Base-by-base conservation (phyloP, 2,888 invertebrate species). In the Lycaena phlaeas region DNA sequence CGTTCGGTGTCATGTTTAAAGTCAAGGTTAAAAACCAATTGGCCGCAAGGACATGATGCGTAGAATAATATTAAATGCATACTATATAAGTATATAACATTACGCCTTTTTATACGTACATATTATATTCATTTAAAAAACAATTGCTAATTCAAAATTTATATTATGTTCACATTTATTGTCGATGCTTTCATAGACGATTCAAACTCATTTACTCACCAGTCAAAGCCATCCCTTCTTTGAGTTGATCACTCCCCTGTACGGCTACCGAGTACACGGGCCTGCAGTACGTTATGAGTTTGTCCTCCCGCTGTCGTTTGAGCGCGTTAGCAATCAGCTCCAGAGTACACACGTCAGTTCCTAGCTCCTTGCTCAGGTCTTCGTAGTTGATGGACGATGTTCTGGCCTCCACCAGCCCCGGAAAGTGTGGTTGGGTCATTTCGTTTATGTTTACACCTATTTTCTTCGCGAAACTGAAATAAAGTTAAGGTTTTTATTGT, bases 261-360 rank as follows among this genome's bases (percentile, higher is more conserved):
- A 94, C 73, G 10, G 89, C 88, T 46, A 90, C 86, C 41, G 91
- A 91, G 61, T 96, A 96, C 5, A 96, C 77, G 0, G 95, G 94
- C 48, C 88, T 72, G 44, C 75, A 73, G 58, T 89, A 91, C 7
- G 87, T 86, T 44, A 95, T 88, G 3, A 78, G 61, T 49, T 93
- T 88, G 67, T 96, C 96, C 60, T 92, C 90, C 47, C 90, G 87
- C 12, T 89, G 87, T 64, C 89, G 89, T 34, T 86, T 86, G 41
- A 96, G 86, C 0, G 92, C 92, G 45, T 91, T 91, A n/a, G 92
- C 66, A 15, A 94, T 92, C 2, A 92, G 75, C 30, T 88, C 86
- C 36, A 91, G 63, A 9, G 91, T 90, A 45, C 89, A 87, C 17
- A 85, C 76, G 14, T 90, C 88, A 0, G 89, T 86, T 1, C 79